Evolutionary conservation across 2,888 invertebrate genomes (phyloP).

Genomic region (Colostygia pectinataria): DNA sequence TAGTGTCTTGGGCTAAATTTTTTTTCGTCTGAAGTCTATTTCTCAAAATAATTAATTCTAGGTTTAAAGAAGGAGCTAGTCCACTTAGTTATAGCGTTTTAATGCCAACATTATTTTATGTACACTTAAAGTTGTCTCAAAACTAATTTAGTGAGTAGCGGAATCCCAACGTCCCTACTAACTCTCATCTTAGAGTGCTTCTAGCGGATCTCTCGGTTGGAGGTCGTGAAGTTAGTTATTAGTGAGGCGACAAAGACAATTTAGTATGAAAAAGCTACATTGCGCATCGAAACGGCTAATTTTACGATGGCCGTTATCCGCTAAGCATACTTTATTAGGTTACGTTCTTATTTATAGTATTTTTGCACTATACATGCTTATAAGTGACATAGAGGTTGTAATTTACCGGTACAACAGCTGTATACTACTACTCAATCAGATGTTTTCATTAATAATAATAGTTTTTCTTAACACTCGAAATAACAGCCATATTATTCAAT

Average conservation of each 20-base stretch:
- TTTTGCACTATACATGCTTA: conserved; percentile 9
- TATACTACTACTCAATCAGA: no score
- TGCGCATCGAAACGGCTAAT: no score
- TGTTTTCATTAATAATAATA: no score
- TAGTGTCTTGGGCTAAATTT: background rate
- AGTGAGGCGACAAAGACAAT: no score
- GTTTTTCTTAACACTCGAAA: no score
- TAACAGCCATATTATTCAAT: no score
- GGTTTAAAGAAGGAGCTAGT: conserved; percentile 75
- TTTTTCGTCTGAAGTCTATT: background rate
- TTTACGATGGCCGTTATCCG: no score
- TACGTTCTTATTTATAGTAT: conserved; percentile 2
- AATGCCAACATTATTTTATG: conserved; percentile 59
- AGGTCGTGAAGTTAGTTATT: no score
- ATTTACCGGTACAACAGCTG: no score
- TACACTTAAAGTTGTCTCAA: conserved; percentile 48
- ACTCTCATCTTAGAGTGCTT: conserved; percentile 33
- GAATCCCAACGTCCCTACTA: conserved; percentile 43
- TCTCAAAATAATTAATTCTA: conserved; percentile 38
- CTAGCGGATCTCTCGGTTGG: no score
- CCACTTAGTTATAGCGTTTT: conserved; percentile 66
- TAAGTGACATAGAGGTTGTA: background rate
- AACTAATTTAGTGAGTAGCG: conserved; percentile 49
- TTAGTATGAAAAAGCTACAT: no score
- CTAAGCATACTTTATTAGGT: no score